Percentiles rank a stretch among this genome's conserved stretches.
These are phyloP conservation scores for Tympanoctomys barrerae DNA, from an alignment of 2,797 vertebrate species.

Conservation along the genomic window DNA sequence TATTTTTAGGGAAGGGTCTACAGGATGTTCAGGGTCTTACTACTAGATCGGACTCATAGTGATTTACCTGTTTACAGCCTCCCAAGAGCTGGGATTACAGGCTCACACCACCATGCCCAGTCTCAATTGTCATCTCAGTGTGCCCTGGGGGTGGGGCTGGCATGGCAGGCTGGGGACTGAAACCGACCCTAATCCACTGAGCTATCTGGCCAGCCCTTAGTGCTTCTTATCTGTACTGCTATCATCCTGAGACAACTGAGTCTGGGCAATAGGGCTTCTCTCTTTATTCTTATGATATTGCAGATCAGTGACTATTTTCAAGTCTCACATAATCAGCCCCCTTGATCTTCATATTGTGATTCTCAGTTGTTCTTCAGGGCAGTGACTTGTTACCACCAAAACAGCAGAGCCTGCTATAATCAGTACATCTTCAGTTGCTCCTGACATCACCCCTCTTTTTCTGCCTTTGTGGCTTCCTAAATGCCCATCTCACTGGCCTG, in stretches of 20 bases:
- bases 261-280: constrained; percentile 64
- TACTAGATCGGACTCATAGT: too few species aligned
- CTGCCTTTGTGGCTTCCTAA: constrained; percentile 73
- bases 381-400: constrained; percentile 78
- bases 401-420: constrained; percentile 77
- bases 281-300: constrained; percentile 16
- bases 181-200: too few species aligned
- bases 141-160: too few species aligned
- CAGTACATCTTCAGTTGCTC: constrained; percentile 74
- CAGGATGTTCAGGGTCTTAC: too few species aligned
- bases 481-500: constrained; percentile 85
- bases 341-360: constrained; percentile 53
- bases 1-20: too few species aligned
- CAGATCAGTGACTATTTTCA: constrained; percentile 73
- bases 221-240: constrained; percentile 36
- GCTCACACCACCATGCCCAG: too few species aligned
- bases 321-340: constrained; percentile 35
- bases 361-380: constrained; percentile 72
- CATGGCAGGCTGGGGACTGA: too few species aligned
- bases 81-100: too few species aligned
- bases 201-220: background rate
- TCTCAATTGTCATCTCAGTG: too few species aligned
- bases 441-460: constrained; percentile 58
- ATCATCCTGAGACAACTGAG: constrained; percentile 15
- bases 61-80: too few species aligned